Base-by-base conservation (phyloP, 2,888 invertebrate genomes). In the Arctia plantaginis region DNA sequence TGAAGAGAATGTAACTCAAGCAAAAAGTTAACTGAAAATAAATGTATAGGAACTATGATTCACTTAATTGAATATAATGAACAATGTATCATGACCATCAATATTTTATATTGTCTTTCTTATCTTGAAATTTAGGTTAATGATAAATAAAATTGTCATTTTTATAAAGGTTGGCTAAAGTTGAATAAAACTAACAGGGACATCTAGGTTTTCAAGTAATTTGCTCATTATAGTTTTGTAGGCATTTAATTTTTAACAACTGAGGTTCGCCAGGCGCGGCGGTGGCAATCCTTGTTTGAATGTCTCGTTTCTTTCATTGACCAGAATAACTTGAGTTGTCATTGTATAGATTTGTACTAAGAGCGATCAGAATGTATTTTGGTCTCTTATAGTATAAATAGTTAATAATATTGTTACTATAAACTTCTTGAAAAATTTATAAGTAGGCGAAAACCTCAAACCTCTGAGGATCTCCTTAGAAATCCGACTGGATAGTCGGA, bases 1-100 rank as follows among this genome's bases (percentile, higher is more conserved):
- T 80, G 74, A 65, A 77, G 90, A 89, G 91, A 94, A 93, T 93
- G 94, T 92, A 90, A 89, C 85, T 79, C 80, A 86, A 77, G 78
- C 80, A 86, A 89, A 89, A 89, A 83, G 85, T 69, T 78, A 75
- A 77, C 79, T 79, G 74, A 79, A 78, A 75, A 77, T 81, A 85
- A 87, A 86, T 81, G 80, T 3, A 79, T n/a, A 69, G 62, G 41
- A 72, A 73, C 65, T 82, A 73, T 80, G 81, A 87, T 73, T 82
- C 81, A 79, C 77, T 70, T 75, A 44, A 70, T 69, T 62, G 39
- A 72, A 74, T 23, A 66, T 59, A 77, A 59, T 47, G 15, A 44
- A 69, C 41, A 66, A 69, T 51, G 47, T 20, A 65, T 55, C 41
- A 23, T 35, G 39, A 39, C 27, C 20, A 44, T 51, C 23, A 27